A percentile compares a stretch with the other conserved stretches of the same genome.
Conservation (phyloP, 2,797 vertebrate species). For the Lerista edwardsae region DNA sequence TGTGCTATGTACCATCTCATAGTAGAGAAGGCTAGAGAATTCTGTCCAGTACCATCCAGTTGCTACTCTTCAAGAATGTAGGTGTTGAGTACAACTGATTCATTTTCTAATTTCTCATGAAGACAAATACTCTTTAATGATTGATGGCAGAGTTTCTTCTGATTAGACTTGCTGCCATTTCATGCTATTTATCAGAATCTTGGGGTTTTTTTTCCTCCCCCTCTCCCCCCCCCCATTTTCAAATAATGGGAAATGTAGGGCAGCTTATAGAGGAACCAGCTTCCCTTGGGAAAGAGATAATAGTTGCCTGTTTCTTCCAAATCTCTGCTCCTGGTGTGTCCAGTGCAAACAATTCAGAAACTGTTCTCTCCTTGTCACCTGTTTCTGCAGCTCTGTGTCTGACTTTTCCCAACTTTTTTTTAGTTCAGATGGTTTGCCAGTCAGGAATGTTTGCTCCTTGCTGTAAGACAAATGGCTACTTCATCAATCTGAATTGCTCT, state of each 20-base stretch:
- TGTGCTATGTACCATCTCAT: conserved; percentile 13
- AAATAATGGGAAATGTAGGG: neutral
- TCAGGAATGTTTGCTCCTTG: neutral
- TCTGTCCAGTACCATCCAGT: conserved; percentile 39
- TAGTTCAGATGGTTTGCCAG: neutral
- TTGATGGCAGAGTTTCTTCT: neutral
- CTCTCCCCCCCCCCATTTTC: neutral
- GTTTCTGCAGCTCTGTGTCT: neutral
- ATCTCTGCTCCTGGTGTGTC: neutral
- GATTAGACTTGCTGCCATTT: neutral
- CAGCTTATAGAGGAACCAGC: neutral
- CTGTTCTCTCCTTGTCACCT: neutral
- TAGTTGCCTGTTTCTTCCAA: neutral
- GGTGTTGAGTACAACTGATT: neutral
- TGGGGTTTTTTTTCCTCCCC: neutral
- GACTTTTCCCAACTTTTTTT: neutral
- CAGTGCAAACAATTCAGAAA: neutral
- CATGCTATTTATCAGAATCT: neutral
- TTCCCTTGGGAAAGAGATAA: neutral
- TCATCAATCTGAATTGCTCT: neutral
- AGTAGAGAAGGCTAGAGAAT: conserved; percentile 35
- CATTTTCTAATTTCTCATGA: conserved; percentile 2
- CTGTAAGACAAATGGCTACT: neutral
- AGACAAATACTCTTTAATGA: neutral
- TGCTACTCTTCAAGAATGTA: conserved; percentile 28